Evolutionary conservation across 2,113 vertebrate species (phyloP), one percentile per base, ranked within the genome.

Genomic region (Turdus rufiventris): DNA sequence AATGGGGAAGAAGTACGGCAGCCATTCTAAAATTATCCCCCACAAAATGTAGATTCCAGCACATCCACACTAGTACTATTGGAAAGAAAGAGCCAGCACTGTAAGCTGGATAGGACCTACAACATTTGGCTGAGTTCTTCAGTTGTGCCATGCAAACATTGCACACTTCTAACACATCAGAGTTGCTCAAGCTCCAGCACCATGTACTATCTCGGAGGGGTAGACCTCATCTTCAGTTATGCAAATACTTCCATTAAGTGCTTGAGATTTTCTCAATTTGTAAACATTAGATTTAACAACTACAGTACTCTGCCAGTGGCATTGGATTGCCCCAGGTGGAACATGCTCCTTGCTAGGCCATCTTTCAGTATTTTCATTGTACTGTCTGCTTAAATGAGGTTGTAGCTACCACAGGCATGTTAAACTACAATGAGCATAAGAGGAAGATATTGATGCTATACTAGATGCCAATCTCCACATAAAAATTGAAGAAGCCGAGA

Each of bases 371-470:
- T 71, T 58, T 73, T 67, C 20, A 7, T 3, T 6, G 12, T 31
- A 8, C 80, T 75, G 84, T 74, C 56, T 77, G 40, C 23, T 47
- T 20, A 47, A 63, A 21, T 3, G 2, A 43, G 34, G 11, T 8
- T 28, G 40, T 66, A 83, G 40, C 48, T 25, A 34, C 9, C 31
- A 51, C 9, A 67, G 40, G 31, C 2, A 0, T 7, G 7, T 25
- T 60, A 54, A 73, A 66, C 20, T 43, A 24, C 16, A 25, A 13
- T 1, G 3, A 76, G 8, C 0, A 0, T 38, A 25, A n/a, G 7
- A 48, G 19, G 20, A 34, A 68, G 7, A 7, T 18, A 31, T 0
- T 8, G 2, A 1, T 48, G 25, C 33, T 13, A 26, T 11, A 43
- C 6, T 2, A 48, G 26, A 29, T 60, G 12, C 21, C 38, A 51